These are phyloP conservation scores for Rotaria socialis DNA, from an alignment of 2,888 invertebrate genomes.

Conservation along the genomic window DNA sequence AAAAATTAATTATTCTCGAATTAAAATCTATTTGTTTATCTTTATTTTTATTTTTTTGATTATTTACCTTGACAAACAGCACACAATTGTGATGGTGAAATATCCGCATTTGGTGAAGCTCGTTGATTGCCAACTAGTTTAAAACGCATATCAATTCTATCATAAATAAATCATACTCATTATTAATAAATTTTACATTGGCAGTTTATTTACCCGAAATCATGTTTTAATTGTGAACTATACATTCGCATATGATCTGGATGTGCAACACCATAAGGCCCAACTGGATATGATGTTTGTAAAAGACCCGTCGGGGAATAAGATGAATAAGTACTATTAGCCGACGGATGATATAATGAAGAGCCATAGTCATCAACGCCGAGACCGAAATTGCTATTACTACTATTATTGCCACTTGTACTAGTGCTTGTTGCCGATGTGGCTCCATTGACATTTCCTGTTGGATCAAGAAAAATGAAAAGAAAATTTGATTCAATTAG, in stretches of 20 bases:
- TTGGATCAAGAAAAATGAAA: neutral
- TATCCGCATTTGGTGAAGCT: slow-evolving; percentile 22
- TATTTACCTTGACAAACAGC: slow-evolving; percentile 24
- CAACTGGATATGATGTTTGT: slow-evolving; percentile 1
- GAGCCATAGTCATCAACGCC: neutral
- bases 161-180: neutral
- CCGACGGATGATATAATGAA: slow-evolving; percentile 24
- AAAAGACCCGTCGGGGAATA: slow-evolving; percentile 3
- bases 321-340: neutral
- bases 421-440: neutral
- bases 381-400: slow-evolving; percentile 16
- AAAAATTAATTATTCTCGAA: neutral
- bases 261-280: neutral
- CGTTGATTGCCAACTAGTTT: slow-evolving; percentile 28
- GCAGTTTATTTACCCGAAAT: neutral
- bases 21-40: neutral
- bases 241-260: slow-evolving; percentile 30
- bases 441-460: neutral
- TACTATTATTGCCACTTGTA: neutral
- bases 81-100: slow-evolving; percentile 21
- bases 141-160: slow-evolving; percentile 30
- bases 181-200: neutral
- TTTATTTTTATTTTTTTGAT: neutral
- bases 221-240: slow-evolving; percentile 32
- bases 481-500: neutral